Percentiles rank a stretch among this genome's conserved stretches.
These are phyloP conservation scores for Echinarachnius parma DNA, from an alignment of 53 echinoderm and acorn worm species.

Conservation along the genomic window DNA sequence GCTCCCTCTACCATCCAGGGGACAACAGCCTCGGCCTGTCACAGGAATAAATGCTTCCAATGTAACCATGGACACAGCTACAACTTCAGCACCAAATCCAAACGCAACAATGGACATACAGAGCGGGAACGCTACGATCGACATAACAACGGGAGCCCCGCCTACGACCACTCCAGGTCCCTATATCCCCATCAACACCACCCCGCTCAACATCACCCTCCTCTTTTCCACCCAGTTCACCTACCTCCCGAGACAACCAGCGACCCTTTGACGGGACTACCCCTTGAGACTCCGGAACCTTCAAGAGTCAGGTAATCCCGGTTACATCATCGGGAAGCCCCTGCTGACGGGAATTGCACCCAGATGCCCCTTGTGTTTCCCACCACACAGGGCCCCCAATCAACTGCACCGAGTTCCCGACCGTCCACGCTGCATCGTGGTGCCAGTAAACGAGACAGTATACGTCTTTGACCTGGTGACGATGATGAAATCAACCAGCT, in stretches of 20 bases:
- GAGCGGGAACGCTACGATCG: background rate
- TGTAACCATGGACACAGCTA: background rate
- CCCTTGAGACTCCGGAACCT: slow-evolving; percentile 17
- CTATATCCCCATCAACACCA: background rate
- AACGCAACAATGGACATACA: slow-evolving; percentile 7
- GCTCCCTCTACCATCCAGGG: background rate
- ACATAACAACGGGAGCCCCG: slow-evolving; percentile 20
- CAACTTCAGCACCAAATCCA: background rate
- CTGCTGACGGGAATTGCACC: slow-evolving; percentile 66
- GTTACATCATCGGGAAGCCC: slow-evolving; percentile 66
- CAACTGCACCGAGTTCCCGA: slow-evolving; percentile 54
- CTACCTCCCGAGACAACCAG: slow-evolving; percentile 43
- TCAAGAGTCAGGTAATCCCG: slow-evolving; percentile 84
- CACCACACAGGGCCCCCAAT: slow-evolving; percentile 26
- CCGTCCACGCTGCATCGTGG: slow-evolving; percentile 39
- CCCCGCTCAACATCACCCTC: slow-evolving; percentile 23
- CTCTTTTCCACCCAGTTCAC: slow-evolving; percentile 47
- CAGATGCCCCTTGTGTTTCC: slow-evolving; percentile 32
- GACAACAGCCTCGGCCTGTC: background rate
- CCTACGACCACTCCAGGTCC: background rate
- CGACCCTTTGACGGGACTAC: slow-evolving; percentile 44
- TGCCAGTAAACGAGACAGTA: slow-evolving; percentile 33
- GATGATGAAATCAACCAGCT: slow-evolving; percentile 64
- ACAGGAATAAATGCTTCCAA: background rate
- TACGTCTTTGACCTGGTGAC: slow-evolving; percentile 55